Base-by-base conservation (phyloP, 2,888 invertebrate species). In the Diploptera punctata region DNA sequence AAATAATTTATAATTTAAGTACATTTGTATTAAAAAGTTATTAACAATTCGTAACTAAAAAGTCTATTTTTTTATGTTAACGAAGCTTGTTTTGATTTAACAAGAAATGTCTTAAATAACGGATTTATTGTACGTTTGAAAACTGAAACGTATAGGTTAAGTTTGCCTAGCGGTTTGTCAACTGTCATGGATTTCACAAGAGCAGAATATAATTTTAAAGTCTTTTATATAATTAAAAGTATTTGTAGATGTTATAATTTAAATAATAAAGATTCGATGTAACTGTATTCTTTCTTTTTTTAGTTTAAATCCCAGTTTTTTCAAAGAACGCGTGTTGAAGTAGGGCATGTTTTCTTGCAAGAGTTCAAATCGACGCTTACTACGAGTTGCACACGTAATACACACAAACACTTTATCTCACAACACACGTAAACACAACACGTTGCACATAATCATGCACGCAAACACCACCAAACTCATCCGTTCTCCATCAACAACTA, bases 251-350 rank as follows among this genome's bases (percentile, higher is more conserved):
- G 38, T 38, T 38, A 38, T 9, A 19, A 49, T 49, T 19, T 49
- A 21, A 49, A 49, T 2, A 13, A 21, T 52, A 21, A 52, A 62
- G 43, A 16, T 16, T 31, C 33, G 43, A 16, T 38, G 43, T 21
- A 43, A 13, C 62, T 38, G 38, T 1, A 43, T 31, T 43, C 62
- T 62, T 43, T 62, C 62, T 38, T 24, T 18, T 21, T 62, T 62
- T 3, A 62, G 62, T 43, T 62, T 62, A 62, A 62, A 62, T 21
- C 62, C 62, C n/a, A 62, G 62, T 43, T 62, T 62, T 62, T 62
- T 62, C 62, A 62, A 62, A 62, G 38, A 62, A 10, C 62, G 62
- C 62, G 62, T 43, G 43, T 43, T 19, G 21, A 43, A 38, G 62
- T 13, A 21, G 33, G 62, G n/a, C 43, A 62, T 62, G 38, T 62